phyloP scores from a whole-genome alignment of 2,888 invertebrate genomes.

The Chrysodeixis includens region DNA sequence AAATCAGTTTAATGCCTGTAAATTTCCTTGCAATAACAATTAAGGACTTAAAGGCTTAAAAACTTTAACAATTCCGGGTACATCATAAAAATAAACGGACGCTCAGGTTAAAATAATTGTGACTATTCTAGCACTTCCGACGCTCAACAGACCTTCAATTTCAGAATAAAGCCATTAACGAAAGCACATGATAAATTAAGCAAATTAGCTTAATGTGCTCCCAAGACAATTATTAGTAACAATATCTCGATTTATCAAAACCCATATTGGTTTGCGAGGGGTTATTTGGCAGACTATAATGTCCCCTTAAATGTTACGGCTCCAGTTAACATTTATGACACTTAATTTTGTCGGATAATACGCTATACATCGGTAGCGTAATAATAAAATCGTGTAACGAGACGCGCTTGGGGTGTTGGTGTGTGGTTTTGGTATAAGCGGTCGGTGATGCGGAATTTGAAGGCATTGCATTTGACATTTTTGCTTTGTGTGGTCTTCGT shows the following conservation, averaged over 20 bases:
- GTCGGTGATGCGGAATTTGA: slow-evolving; percentile 3
- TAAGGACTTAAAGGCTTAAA: neutral
- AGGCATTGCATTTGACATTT: no score
- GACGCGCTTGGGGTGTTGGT: slow-evolving; percentile 71
- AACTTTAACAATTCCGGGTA: neutral
- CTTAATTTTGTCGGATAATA: slow-evolving; percentile 83
- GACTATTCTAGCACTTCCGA: slow-evolving; percentile 41
- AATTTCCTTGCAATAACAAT: neutral
- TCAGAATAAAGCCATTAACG: slow-evolving; percentile 53
- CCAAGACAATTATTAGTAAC: slow-evolving; percentile 55
- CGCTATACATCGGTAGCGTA: slow-evolving; percentile 76
- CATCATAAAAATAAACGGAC: neutral
- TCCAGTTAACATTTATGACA: slow-evolving; percentile 84
- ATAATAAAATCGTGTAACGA: slow-evolving; percentile 79
- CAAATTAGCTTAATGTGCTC: slow-evolving; percentile 44
- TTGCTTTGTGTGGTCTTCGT: no score
- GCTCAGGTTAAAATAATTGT: slow-evolving; percentile 16
- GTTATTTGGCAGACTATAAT: slow-evolving; percentile 73
- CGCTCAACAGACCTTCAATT: slow-evolving; percentile 35
- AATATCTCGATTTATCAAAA: slow-evolving; percentile 56
- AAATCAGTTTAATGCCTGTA: neutral
- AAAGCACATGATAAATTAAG: slow-evolving; percentile 38
- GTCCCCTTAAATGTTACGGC: slow-evolving; percentile 78
- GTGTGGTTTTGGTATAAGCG: slow-evolving; percentile 40
- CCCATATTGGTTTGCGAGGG: slow-evolving; percentile 56